Evolutionary conservation across 1,140 invertebrate species (phyloP), one percentile per base, ranked within the genome.

Genomic region (Lepidurus arcticus): DNA sequence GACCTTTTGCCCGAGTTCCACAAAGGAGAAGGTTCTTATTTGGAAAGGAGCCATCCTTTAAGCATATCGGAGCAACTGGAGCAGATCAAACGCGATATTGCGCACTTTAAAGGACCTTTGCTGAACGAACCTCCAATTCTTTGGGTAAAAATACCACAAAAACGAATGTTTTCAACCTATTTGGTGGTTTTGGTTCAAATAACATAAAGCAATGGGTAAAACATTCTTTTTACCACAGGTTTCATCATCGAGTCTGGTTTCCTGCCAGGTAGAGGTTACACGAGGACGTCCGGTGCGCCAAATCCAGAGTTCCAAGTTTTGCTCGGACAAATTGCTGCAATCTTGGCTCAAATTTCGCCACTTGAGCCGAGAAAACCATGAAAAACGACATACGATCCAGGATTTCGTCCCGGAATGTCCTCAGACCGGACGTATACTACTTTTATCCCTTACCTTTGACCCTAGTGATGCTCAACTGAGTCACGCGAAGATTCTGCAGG

Each of bases 1-100:
- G 42, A 73, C 10, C 73, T 78, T 65, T 16, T 75, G 34, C 42
- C 74, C 2, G 73, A 16, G 16, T 16, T 47, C 6, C 34, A 24
- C 13, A 65, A 76, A 76, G 24, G 44, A 74, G 21, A 47, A 10
- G 79, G 44, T 3, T 73, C 34, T 44, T 73, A 76, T 73, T 75
- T 44, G 1, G 47, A 65, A 7, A 13, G 53, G 21, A 65, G 53
- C 53, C 53, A 16, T 65, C 53, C 53, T 21, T 13, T 65, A 11
- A 65, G 53, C 21, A 0, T 65, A n/a, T 65, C 53, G 1, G 53
- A 65, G 13, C 53, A 65, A 21, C 16, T 9, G 6, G 53, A 65
- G 21, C 53, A 65, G 16, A 7, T 65, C 9, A 65, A 65, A 16
- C 53, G 53, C 5, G 9, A 65, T 1, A 21, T 65, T 13, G 8